A percentile compares a stretch with the other conserved stretches of the same genome.
These are phyloP conservation scores for Liodrosophila aerea DNA, from an alignment of 2,888 invertebrate genomes.

Conservation along the genomic window DNA sequence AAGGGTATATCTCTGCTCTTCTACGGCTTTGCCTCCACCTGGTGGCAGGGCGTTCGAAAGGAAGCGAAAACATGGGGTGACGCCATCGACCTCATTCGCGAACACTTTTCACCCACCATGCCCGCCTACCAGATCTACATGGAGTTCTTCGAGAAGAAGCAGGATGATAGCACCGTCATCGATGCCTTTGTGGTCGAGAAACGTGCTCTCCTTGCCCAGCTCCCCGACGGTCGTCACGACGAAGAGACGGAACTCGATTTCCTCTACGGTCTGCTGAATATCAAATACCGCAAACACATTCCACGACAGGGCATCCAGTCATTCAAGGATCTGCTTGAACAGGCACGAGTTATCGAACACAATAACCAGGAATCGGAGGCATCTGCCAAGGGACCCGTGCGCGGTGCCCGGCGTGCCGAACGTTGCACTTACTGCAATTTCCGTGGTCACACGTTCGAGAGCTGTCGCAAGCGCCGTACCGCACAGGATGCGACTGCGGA, in stretches of 20 bases:
- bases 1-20: slow-evolving; percentile 78
- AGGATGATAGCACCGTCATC: slow-evolving; percentile 64
- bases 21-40: slow-evolving; percentile 74
- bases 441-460: slow-evolving; percentile 75
- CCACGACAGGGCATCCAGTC: slow-evolving; percentile 69
- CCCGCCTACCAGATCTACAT: slow-evolving; percentile 80
- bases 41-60: slow-evolving; percentile 81
- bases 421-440: slow-evolving; percentile 79
- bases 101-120: slow-evolving; percentile 79
- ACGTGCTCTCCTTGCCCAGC: slow-evolving; percentile 78
- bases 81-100: slow-evolving; percentile 75
- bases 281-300: slow-evolving; percentile 79
- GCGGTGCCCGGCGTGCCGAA: slow-evolving; percentile 55
- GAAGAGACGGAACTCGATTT: slow-evolving; percentile 79
- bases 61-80: slow-evolving; percentile 80
- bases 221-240: slow-evolving; percentile 78
- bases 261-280: slow-evolving; percentile 76
- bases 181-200: slow-evolving; percentile 79
- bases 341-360: slow-evolving; percentile 78
- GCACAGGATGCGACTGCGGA: slow-evolving; percentile 13
- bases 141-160: slow-evolving; percentile 78
- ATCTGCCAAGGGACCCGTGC: slow-evolving; percentile 39
- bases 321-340: slow-evolving; percentile 78
- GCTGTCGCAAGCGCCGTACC: slow-evolving; percentile 74
- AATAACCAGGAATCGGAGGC: slow-evolving; percentile 65